Conservation (phyloP, 2,888 invertebrate genomes). For the Caenorhabditis wallacei region DNA sequence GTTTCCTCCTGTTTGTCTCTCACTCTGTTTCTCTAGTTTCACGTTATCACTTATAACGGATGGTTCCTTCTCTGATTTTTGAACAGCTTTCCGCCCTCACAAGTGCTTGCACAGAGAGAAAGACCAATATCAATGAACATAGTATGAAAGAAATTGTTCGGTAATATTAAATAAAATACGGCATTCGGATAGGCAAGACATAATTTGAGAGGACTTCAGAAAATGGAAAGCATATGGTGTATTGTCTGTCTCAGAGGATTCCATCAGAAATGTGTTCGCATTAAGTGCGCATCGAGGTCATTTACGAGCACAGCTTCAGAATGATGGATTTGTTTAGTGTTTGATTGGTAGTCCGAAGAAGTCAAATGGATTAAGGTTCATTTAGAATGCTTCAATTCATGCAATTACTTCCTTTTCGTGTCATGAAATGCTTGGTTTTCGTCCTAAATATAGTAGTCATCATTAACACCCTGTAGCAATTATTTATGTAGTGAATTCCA, state of each 20-base stretch:
- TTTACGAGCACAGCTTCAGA: slow-evolving; percentile 17
- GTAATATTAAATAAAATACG: too few relatives aligned
- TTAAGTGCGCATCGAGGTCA: slow-evolving; percentile 38
- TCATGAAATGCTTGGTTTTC: too few relatives aligned
- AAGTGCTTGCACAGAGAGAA: slow-evolving; percentile 49
- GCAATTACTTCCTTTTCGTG: too few relatives aligned
- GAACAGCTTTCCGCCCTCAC: slow-evolving; percentile 61
- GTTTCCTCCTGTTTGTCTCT: slow-evolving; percentile 9
- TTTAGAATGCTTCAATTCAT: too few relatives aligned
- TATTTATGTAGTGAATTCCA: too few relatives aligned
- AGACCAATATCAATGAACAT: slow-evolving; percentile 20
- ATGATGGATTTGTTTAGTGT: not conserved
- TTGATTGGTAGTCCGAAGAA: slow-evolving; percentile 5
- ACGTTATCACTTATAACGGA: slow-evolving; percentile 22
- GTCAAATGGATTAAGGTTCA: not conserved
- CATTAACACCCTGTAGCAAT: not conserved
- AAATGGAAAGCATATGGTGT: slow-evolving; percentile 32
- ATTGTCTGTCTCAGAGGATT: not conserved
- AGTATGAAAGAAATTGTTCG: not conserved
- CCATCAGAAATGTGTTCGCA: slow-evolving; percentile 53
- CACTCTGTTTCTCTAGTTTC: slow-evolving; percentile 7
- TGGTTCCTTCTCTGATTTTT: slow-evolving; percentile 44
- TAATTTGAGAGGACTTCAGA: not conserved
- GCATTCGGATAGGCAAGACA: too few relatives aligned
- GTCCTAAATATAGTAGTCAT: too few relatives aligned